Evolutionary conservation across 2,888 invertebrate genomes (phyloP), one percentile per base, ranked within the genome.

Genomic region (Hydroisotoma schaefferi): DNA sequence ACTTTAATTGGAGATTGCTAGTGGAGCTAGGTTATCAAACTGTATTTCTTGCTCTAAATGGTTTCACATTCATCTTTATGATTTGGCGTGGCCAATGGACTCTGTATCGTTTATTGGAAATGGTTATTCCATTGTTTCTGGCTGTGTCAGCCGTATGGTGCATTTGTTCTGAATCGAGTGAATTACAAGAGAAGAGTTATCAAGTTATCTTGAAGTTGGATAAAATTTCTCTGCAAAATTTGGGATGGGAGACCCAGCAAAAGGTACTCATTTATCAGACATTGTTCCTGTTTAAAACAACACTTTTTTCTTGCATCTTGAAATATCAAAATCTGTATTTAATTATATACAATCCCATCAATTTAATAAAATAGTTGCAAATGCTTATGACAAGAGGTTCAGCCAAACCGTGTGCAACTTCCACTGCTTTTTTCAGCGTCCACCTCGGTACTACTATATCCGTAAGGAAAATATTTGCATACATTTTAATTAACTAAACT

Each of bases 181-280:
- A 43, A 6, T 6, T 43, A 8, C 6, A 20, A 6, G 43, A 43
- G 18, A 18, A 6, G 6, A 18, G n/a, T 6, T 10, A 10, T 43
- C 8, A 43, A 18, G 6, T 43, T 6, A 18, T 12, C 18, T 6
- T 8, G n/a, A 18, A 18, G 18, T 20, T 43, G 43, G 43, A 43
- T 8, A 43, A 18, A 18, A 18, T 43, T 6, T 18, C 43, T 6
- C 43, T 43, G 8, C 43, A 43, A 18, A 20, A 20, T 18, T 12
- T 43, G n/a, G 43, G 43, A 43, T 43, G 43, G 43, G 43, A 43
- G 18, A 43, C 20, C 6, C 43, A 43, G 20, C 43, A 10, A 18
- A 43, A 43, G 20, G 43, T 43, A 43, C 8, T 33, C n/a, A n/a
- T n/a, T n/a, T n/a, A n/a, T n/a, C n/a, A n/a, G n/a, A n/a, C n/a